Percentiles rank a stretch among this genome's conserved stretches.
These are phyloP conservation scores for Epizoanthus ramosus DNA, from an alignment of 92 coral and sea anemone species.

Conservation along the genomic window DNA sequence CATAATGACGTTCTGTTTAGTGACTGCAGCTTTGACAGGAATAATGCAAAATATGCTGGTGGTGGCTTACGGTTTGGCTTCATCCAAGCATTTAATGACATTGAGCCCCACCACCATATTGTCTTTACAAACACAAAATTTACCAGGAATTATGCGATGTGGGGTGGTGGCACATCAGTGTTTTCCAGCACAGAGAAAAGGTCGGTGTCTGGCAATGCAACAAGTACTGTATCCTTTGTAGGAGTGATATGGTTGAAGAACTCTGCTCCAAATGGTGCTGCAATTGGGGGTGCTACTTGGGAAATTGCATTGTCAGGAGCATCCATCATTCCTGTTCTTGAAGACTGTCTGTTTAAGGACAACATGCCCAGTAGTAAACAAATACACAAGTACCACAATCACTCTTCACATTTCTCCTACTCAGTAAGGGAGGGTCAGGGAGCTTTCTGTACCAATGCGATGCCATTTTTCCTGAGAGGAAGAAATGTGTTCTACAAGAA, in stretches of 20 bases:
- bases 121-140: constrained; percentile 37
- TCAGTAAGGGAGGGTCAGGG: constrained; percentile 60
- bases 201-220: constrained; percentile 45
- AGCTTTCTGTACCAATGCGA: constrained; percentile 51
- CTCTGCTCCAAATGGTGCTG: constrained; percentile 61
- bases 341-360: constrained; percentile 29
- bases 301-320: constrained; percentile 58
- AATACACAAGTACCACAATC: constrained; percentile 6
- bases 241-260: constrained; percentile 50
- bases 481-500: constrained; percentile 48
- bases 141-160: constrained; percentile 47
- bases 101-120: constrained; percentile 46
- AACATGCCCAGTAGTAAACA: constrained; percentile 36
- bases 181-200: constrained; percentile 46
- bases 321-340: constrained; percentile 39
- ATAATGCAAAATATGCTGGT: constrained; percentile 56
- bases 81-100: constrained; percentile 48
- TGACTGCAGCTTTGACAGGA: constrained; percentile 28
- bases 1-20: constrained; percentile 40
- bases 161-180: constrained; percentile 59
- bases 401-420: constrained; percentile 39
- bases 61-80: constrained; percentile 61
- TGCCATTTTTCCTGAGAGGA: constrained; percentile 55
- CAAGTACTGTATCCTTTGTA: constrained; percentile 44
- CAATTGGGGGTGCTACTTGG: constrained; percentile 64